These are phyloP conservation scores for Galaxea fascicularis DNA, from an alignment of 92 coral and sea anemone species.

Conservation along the genomic window DNA sequence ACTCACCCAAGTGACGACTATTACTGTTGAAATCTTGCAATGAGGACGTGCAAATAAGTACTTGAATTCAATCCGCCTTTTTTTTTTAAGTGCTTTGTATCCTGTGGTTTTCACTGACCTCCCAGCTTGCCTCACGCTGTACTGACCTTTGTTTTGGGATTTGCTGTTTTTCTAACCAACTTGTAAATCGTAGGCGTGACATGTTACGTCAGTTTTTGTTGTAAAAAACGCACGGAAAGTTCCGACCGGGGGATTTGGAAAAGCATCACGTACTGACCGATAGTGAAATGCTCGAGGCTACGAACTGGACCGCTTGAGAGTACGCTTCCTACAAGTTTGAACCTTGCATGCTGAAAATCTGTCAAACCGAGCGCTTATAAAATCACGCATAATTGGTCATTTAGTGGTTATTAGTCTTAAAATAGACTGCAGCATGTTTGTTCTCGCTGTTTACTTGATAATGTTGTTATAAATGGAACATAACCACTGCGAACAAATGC, in stretches of 20 bases:
- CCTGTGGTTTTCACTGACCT: conserved; percentile 35
- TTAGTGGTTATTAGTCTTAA: not conserved
- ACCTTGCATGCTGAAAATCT: not conserved
- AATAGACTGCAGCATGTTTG: conserved; percentile 1
- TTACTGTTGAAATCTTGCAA: not conserved
- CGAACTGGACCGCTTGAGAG: not conserved
- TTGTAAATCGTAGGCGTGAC: conserved; percentile 28
- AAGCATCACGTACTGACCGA: conserved; percentile 25
- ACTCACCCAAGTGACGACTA: not conserved
- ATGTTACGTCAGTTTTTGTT: conserved; percentile 32
- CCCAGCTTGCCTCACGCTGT: conserved; percentile 26
- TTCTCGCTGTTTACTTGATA: not conserved
- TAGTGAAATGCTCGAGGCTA: not conserved
- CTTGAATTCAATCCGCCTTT: not conserved
- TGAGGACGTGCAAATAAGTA: not conserved
- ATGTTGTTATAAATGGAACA: not conserved
- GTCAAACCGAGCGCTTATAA: not conserved
- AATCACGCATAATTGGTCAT: not conserved
- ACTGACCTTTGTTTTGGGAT: conserved; percentile 26
- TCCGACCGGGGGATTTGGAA: conserved; percentile 12
- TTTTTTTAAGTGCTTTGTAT: not conserved
- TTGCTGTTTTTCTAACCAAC: conserved; percentile 26
- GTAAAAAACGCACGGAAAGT: conserved; percentile 5
- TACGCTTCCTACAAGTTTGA: not conserved
- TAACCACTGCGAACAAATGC: not conserved